Evolutionary conservation across 2,888 invertebrate species (phyloP), one percentile per base, ranked within the genome.

Genomic region (Eupithecia vulgata): DNA sequence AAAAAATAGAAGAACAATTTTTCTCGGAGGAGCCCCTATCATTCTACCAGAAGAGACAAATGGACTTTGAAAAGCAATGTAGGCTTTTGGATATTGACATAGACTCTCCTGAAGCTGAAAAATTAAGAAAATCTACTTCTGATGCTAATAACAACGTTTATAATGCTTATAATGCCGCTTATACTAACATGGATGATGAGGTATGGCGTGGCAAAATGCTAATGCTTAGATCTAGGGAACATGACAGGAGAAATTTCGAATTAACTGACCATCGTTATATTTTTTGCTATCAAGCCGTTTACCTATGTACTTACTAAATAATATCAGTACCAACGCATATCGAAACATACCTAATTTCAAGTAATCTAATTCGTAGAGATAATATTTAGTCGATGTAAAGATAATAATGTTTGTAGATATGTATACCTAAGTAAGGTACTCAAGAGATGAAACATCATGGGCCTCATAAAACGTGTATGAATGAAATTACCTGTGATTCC

Each of bases 61-160:
- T 91, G 48, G 94, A 95, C 75, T 93, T 94, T 77, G 90, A 92
- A 78, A 94, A 92, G 80, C 90, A 95, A 81, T 94, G 94, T 90
- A 92, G 90, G 88, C 91, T 93, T 80, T 84, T 93, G 75, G 86
- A 91, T 72, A 91, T 94, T 80, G 93, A 91, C 75, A 82, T 90
- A 70, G 86, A 92, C 78, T 93, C 93, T 12, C 85, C 88, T 70
- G 92, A 93, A 85, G 94, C 92, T 34, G 87, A 88, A 64, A 83
- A 88, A 69, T 79, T 93, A 73, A 87, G 83, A 77, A 91, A 85
- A 81, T 81, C 82, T 61, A 81, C 84, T 81, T 84, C 84, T 81
- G 85, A 90, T 71, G 82, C 87, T 85, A 91, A 90, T 80, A 90
- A 88, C 79, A 78, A 80, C 79, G 85, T 87, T 87, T 86, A 82